Evolutionary conservation across 1,140 invertebrate genomes (phyloP).

Genomic region (Pollicipes pollicipes): DNA sequence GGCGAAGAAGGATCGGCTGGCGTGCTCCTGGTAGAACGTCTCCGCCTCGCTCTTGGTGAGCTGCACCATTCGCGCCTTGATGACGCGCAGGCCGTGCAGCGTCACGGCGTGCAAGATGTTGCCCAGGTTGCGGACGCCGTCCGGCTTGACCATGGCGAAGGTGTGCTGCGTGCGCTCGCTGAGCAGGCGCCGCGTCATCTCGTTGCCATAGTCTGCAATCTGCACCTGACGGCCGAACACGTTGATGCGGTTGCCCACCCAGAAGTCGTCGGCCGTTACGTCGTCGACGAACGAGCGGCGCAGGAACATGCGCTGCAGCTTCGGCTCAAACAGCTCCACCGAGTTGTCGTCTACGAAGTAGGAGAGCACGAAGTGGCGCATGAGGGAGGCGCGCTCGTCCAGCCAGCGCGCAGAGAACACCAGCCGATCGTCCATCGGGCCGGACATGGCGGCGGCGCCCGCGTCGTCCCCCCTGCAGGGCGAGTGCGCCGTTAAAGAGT

Average conservation of each 20-base stretch:
- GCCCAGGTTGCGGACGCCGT: slow-evolving; percentile 47
- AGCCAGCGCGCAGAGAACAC: slow-evolving; percentile 57
- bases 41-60: slow-evolving; percentile 40
- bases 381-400: slow-evolving; percentile 47
- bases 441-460: slow-evolving; percentile 6
- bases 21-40: slow-evolving; percentile 38
- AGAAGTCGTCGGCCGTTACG: slow-evolving; percentile 47
- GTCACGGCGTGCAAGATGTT: slow-evolving; percentile 47
- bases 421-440: slow-evolving; percentile 9
- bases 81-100: slow-evolving; percentile 46
- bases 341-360: slow-evolving; percentile 54
- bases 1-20: slow-evolving; percentile 38
- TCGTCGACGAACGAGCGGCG: slow-evolving; percentile 49
- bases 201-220: slow-evolving; percentile 58
- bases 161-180: slow-evolving; percentile 30
- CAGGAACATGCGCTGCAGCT: slow-evolving; percentile 52
- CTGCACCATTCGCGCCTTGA: slow-evolving; percentile 48
- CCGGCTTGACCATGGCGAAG: slow-evolving; percentile 55
- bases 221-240: slow-evolving; percentile 58
- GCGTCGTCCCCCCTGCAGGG: too few species aligned
- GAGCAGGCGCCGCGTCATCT: slow-evolving; percentile 13
- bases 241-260: slow-evolving; percentile 51
- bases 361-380: slow-evolving; percentile 50
- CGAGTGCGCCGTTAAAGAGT: too few species aligned
- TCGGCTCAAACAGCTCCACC: slow-evolving; percentile 62